Base-by-base conservation (phyloP, 2,888 invertebrate species). In the Hypomecis atomaria region DNA sequence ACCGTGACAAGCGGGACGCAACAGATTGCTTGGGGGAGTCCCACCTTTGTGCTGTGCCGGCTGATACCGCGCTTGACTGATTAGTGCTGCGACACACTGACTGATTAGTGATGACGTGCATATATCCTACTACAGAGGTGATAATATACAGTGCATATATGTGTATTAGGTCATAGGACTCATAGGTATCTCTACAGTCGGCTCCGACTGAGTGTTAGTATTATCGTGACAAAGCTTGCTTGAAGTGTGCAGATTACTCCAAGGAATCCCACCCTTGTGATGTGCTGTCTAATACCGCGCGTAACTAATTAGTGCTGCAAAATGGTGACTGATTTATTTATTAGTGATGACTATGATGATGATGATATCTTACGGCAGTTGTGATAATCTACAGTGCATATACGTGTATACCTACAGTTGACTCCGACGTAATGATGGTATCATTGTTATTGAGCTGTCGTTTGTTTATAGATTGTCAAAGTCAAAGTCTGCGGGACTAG, bases 1-100 rank as follows among this genome's bases (percentile, higher is more conserved):
- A 78, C 62, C 70, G 72, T 80, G 87, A 87, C 86, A 87, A 87
- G 87, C 86, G 82, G 81, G 77, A 72, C 79, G 77, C 79, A 80
- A 84, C 83, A 77, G 76, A 71, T 75, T 74, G 73, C 58, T 61
- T 67, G 67, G 62, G 65, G 75, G 78, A 79, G 77, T 79, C 81
- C 79, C 82, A 80, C 78, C 78, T 82, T 75, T 73, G 70, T 72
- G 65, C 70, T 56, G 57, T 33, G 58, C 38, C 47, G 54, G 58
- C 54, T 61, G 54, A 55, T 55, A 55, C 50, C 61, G 36, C 44
- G 65, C 58, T 54, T 65, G 60, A 65, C 61, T 65, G 65, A 65
- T 65, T 62, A 62, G 44, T 54, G 48, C 55, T 59, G 23, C 23
- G 23, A 23, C 23, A 23, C 23, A 23, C 23, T 23, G 23, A 23